Conservation (phyloP, 2,113 vertebrate species). For the Cromileptes altivelis region DNA sequence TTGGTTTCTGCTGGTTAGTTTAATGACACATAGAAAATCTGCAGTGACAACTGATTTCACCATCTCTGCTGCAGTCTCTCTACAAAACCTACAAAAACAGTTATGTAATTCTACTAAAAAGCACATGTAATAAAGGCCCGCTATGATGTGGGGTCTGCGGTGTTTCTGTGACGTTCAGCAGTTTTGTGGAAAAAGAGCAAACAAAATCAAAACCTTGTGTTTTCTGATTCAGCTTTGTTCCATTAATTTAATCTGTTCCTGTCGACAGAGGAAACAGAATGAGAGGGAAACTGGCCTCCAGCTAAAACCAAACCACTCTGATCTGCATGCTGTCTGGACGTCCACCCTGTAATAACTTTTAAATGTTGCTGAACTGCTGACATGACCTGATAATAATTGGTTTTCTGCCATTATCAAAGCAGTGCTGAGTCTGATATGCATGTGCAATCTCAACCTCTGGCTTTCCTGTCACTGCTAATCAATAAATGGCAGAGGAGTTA, state of each 20-base stretch:
- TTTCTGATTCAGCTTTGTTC: background rate
- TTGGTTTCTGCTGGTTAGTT: background rate
- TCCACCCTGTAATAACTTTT: background rate
- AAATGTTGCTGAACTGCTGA: background rate
- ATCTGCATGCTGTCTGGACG: background rate
- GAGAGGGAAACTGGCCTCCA: conserved; percentile 34
- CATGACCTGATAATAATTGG: background rate
- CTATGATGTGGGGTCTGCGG: no score
- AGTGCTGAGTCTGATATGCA: background rate
- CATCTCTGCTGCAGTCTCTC: background rate
- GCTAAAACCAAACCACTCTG: conserved; percentile 9
- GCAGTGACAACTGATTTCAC: background rate
- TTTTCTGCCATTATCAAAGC: no score
- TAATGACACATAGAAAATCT: background rate
- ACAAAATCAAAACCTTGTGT: background rate
- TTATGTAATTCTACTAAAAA: background rate
- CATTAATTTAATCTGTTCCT: background rate
- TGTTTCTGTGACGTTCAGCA: no score
- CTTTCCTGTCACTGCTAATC: no score
- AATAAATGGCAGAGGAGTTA: background rate
- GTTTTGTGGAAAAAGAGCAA: background rate
- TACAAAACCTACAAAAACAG: background rate
- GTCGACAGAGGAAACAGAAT: background rate
- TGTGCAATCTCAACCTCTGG: background rate
- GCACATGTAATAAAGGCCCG: no score